Conservation (phyloP, 1,140 invertebrate species). For the Polypedilum pembai region DNA sequence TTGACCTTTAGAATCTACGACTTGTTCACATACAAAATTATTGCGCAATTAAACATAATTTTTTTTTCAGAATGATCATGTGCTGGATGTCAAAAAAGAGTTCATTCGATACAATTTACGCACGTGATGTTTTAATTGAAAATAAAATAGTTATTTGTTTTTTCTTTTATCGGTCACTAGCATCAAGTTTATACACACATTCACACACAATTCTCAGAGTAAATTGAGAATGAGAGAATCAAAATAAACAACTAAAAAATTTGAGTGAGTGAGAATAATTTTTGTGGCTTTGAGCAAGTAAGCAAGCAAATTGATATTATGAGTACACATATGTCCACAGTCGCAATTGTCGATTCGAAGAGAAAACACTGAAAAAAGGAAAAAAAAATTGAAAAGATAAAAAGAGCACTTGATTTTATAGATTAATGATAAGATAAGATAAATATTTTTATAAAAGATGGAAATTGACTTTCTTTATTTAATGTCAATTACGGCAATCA, state of each 20-base stretch:
- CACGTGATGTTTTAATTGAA: neutral
- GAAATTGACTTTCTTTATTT: slow-evolving; percentile 12
- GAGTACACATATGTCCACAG: neutral
- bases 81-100: too few relatives aligned
- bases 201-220: neutral
- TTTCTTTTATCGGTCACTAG: neutral
- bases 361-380: neutral
- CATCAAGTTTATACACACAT: neutral
- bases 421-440: too few relatives aligned
- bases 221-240: neutral
- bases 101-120: neutral
- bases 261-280: neutral
- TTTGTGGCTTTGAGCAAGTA: too few relatives aligned
- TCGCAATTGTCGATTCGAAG: neutral
- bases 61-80: too few relatives aligned
- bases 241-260: neutral
- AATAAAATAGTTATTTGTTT: neutral
- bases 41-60: too few relatives aligned
- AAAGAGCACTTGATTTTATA: too few relatives aligned
- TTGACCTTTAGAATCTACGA: too few relatives aligned
- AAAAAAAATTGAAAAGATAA: too few relatives aligned
- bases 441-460: neutral
- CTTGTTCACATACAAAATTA: too few relatives aligned
- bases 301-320: neutral
- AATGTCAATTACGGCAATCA: neutral